Conservation (phyloP, 2,797 vertebrate genomes). For the Anas georgica region DNA sequence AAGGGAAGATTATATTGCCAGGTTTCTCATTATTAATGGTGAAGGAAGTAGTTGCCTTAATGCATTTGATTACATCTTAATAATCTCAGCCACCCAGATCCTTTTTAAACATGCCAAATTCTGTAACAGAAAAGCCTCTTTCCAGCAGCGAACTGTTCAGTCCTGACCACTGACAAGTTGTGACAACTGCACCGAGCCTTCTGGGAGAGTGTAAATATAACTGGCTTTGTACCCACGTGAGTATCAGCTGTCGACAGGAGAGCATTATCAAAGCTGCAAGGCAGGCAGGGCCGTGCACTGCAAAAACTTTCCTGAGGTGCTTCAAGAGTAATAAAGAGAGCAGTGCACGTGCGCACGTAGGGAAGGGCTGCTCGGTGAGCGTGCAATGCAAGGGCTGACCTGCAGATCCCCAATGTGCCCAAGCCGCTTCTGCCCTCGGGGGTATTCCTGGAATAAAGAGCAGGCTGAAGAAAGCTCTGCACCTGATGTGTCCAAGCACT, state of each 20-base stretch:
- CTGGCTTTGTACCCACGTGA: neutral
- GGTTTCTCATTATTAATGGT: neutral
- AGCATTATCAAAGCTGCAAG: neutral
- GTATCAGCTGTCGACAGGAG: neutral
- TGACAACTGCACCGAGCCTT: conserved; percentile 61
- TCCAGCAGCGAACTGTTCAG: neutral
- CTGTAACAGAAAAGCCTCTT: neutral
- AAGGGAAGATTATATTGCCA: conserved; percentile 15
- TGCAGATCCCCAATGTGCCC: neutral
- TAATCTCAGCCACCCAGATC: neutral
- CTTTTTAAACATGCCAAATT: neutral
- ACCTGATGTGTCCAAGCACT: neutral
- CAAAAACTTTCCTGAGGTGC: neutral
- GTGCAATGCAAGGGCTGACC: neutral
- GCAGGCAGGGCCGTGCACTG: neutral
- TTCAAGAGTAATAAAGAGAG: neutral
- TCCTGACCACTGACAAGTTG: conserved; percentile 46
- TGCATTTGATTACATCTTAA: conserved; percentile 35
- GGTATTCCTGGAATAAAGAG: neutral
- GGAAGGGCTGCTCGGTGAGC: neutral
- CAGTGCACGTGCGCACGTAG: accelerated
- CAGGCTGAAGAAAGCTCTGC: neutral
- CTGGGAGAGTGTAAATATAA: conserved; percentile 54
- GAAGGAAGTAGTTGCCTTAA: conserved; percentile 31
- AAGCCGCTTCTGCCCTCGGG: neutral